Evolutionary conservation across 2,797 vertebrate species (phyloP).

Genomic region (Rhodeus uyekii): DNA sequence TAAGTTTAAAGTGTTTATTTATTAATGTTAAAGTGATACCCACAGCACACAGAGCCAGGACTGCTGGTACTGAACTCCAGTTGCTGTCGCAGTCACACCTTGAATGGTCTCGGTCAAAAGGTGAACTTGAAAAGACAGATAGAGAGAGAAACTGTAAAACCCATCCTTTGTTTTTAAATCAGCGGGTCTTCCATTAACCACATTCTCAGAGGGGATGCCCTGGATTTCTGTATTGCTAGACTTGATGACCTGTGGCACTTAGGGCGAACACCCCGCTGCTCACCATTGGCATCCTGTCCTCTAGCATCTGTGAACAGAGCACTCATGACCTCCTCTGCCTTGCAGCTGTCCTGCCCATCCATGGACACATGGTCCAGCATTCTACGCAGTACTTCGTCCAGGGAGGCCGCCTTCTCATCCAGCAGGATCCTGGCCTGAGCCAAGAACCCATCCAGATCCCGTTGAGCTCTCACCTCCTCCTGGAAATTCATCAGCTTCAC

Average conservation of each 20-base stretch:
- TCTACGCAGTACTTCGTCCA: slow-evolving; percentile 86
- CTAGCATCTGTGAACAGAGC: slow-evolving; percentile 88
- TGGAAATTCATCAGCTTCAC: slow-evolving; percentile 94
- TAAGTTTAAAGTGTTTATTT: too few species aligned
- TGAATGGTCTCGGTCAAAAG: slow-evolving; percentile 92
- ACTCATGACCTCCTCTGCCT: slow-evolving; percentile 85
- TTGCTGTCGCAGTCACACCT: slow-evolving; percentile 87
- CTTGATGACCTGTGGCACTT: background rate
- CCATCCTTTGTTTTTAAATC: slow-evolving; percentile 20
- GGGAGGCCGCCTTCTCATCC: slow-evolving; percentile 84
- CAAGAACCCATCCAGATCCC: slow-evolving; percentile 88
- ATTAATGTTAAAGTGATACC: slow-evolving; percentile 65
- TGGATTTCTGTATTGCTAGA: slow-evolving; percentile 1
- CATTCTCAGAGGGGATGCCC: slow-evolving; percentile 9
- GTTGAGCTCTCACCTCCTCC: slow-evolving; percentile 87
- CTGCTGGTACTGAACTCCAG: slow-evolving; percentile 90
- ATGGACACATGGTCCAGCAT: slow-evolving; percentile 82
- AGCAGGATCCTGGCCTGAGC: slow-evolving; percentile 87
- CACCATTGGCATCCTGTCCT: slow-evolving; percentile 83
- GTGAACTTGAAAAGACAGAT: slow-evolving; percentile 77
- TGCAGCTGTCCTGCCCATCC: slow-evolving; percentile 77
- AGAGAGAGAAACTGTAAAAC: slow-evolving; percentile 12
- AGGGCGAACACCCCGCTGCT: background rate
- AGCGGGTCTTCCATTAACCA: slow-evolving; percentile 24
- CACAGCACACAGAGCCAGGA: slow-evolving; percentile 96